A percentile compares a stretch with the other conserved stretches of the same genome.
These are phyloP conservation scores for Myotis vivesi DNA, from an alignment of 2,797 vertebrate genomes.

Conservation along the genomic window DNA sequence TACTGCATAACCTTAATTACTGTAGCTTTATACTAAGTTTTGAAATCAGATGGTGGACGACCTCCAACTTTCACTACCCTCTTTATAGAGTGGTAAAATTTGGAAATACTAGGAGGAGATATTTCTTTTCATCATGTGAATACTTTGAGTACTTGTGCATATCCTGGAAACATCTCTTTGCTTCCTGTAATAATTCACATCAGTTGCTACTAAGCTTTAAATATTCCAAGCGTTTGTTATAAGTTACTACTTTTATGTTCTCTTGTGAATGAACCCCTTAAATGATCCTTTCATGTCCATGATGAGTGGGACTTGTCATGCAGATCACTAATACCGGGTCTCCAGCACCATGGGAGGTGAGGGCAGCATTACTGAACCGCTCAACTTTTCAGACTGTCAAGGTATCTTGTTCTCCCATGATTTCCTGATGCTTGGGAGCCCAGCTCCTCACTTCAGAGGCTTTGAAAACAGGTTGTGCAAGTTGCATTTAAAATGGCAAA, in stretches of 20 bases:
- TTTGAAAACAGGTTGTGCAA: slow-evolving; percentile 14
- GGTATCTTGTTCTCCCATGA: background rate
- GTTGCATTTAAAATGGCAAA: slow-evolving; percentile 3
- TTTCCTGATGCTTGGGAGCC: background rate
- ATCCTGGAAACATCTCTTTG: slow-evolving; percentile 11
- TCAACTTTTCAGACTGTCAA: slow-evolving; percentile 23
- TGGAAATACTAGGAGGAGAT: background rate
- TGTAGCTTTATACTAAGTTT: background rate
- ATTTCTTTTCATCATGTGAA: slow-evolving; percentile 2
- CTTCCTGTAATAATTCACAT: slow-evolving; percentile 32
- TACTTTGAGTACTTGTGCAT: background rate
- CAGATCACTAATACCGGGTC: background rate
- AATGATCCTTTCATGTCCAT: background rate
- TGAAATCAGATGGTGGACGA: background rate
- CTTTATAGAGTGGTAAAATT: background rate
- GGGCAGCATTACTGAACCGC: background rate
- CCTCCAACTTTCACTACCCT: background rate
- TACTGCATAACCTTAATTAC: slow-evolving; percentile 43
- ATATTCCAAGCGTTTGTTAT: slow-evolving; percentile 33
- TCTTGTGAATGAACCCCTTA: slow-evolving; percentile 11
- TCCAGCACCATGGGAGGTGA: background rate
- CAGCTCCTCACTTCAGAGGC: background rate
- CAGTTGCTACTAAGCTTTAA: slow-evolving; percentile 9
- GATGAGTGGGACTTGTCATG: background rate
- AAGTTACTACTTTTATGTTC: slow-evolving; percentile 44